phyloP scores from a whole-genome alignment of 2,113 vertebrate genomes.

The Cyprinodon variegatus region DNA sequence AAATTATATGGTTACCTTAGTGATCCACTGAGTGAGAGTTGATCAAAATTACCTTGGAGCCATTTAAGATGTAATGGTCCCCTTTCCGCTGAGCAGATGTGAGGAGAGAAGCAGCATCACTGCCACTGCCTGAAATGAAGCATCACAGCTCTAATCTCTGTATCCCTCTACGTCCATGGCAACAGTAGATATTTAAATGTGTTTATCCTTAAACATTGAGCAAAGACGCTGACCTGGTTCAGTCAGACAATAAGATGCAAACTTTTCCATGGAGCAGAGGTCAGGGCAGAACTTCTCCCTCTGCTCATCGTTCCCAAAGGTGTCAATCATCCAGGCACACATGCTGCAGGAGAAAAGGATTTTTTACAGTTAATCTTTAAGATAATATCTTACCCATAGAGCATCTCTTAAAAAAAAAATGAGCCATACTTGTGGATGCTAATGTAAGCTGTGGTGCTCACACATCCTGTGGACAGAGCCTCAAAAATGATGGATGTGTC shows the following conservation, averaged over 20 bases:
- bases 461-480: slow-evolving; percentile 94
- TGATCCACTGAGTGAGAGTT: too few relatives aligned
- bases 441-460: slow-evolving; percentile 96
- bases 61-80: slow-evolving; percentile 91
- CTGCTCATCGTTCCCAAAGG: slow-evolving; percentile 88
- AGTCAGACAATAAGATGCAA: slow-evolving; percentile 96
- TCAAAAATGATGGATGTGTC: slow-evolving; percentile 96
- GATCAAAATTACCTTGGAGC: slow-evolving; percentile 87
- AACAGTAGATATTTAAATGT: background rate
- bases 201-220: background rate
- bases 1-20: too few relatives aligned
- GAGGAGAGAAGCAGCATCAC: slow-evolving; percentile 92
- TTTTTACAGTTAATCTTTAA: too few relatives aligned
- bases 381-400: background rate
- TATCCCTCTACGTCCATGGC: background rate
- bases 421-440: slow-evolving; percentile 96
- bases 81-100: slow-evolving; percentile 87
- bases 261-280: slow-evolving; percentile 92
- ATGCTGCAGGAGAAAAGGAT: slow-evolving; percentile 80
- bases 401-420: background rate
- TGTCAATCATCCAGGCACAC: slow-evolving; percentile 97
- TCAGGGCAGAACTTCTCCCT: slow-evolving; percentile 87
- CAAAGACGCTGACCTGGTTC: slow-evolving; percentile 86
- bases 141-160: background rate
- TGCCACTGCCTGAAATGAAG: slow-evolving; percentile 86